These are phyloP conservation scores for Drosophila mimica DNA, from an alignment of 2,888 invertebrate genomes.

Conservation along the genomic window DNA sequence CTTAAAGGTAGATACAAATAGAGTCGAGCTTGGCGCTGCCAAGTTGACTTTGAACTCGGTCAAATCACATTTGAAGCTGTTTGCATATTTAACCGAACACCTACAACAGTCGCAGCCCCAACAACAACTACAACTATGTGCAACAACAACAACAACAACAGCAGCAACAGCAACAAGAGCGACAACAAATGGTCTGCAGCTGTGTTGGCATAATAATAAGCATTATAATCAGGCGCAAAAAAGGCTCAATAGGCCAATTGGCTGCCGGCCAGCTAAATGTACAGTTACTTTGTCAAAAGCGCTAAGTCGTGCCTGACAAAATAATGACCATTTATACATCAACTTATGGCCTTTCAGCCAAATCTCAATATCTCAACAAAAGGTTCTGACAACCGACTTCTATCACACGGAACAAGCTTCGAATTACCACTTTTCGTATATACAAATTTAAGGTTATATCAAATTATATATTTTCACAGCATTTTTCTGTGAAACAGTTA, in stretches of 20 bases:
- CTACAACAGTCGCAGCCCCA: conserved; percentile 63
- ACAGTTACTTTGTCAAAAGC: conserved; percentile 71
- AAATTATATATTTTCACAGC: not conserved
- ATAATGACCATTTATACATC: conserved; percentile 68
- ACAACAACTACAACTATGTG: conserved; percentile 15
- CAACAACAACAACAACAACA: conserved; percentile 18
- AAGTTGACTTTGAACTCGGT: conserved; percentile 79
- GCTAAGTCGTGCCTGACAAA: conserved; percentile 70
- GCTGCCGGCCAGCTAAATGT: conserved; percentile 68
- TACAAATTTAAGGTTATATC: not conserved
- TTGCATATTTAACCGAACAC: conserved; percentile 80
- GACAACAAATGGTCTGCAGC: conserved; percentile 68
- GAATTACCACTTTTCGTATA: conserved; percentile 1
- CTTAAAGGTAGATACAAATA: conserved; percentile 54
- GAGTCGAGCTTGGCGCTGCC: conserved; percentile 55
- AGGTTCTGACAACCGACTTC: conserved; percentile 4
- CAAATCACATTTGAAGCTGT: conserved; percentile 79
- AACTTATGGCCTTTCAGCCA: conserved; percentile 49
- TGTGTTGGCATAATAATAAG: conserved; percentile 72
- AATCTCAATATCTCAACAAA: conserved; percentile 38
- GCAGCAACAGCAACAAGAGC: conserved; percentile 27
- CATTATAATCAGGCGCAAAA: conserved; percentile 75
- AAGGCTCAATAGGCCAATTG: conserved; percentile 75
- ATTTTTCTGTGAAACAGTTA: not conserved
- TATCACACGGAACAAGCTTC: conserved; percentile 2